Evolutionary conservation across 1,140 invertebrate genomes (phyloP).

Genomic region (Battus philenor): DNA sequence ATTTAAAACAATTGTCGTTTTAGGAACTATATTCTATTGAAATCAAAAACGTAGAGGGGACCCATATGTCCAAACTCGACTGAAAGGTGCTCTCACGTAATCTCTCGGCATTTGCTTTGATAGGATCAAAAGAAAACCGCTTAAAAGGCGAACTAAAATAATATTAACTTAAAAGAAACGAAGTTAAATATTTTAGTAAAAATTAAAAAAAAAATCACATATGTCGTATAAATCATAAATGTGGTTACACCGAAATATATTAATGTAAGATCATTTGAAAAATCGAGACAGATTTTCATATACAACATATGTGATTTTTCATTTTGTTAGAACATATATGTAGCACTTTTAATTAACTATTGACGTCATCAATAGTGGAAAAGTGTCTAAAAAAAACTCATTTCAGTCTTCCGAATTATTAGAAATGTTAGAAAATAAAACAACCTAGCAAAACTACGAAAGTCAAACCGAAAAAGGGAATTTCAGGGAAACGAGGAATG

Average conservation of each 20-base stretch:
- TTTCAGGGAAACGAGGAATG: conserved; percentile 32
- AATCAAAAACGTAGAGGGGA: conserved; percentile 1
- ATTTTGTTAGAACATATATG: conserved; percentile 25
- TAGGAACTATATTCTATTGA: conserved; percentile 31
- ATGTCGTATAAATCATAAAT: too few species aligned
- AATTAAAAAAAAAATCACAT: conserved; percentile 17
- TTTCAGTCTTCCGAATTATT: conserved; percentile 48
- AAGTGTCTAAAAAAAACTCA: conserved; percentile 43
- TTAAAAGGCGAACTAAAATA: conserved; percentile 50
- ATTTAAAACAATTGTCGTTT: conserved; percentile 20
- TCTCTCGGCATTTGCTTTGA: neutral
- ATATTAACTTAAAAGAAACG: conserved; percentile 48
- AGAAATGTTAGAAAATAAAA: conserved; percentile 34
- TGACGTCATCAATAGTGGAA: conserved; percentile 58
- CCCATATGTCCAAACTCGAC: neutral
- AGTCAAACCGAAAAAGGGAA: conserved; percentile 18
- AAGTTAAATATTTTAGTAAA: conserved; percentile 62
- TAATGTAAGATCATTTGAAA: too few species aligned
- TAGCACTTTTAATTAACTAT: conserved; percentile 50
- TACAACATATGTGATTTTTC: conserved; percentile 25
- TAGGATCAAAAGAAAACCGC: conserved; percentile 23
- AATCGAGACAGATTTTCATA: conserved; percentile 10
- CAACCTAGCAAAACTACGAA: conserved; percentile 34
- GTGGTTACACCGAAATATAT: too few species aligned
- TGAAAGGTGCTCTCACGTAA: neutral